A percentile compares a stretch with the other conserved stretches of the same genome.
Evolutionary conservation across 2,888 invertebrate genomes (phyloP).

Genomic region (Scaptomyza tumidula): DNA sequence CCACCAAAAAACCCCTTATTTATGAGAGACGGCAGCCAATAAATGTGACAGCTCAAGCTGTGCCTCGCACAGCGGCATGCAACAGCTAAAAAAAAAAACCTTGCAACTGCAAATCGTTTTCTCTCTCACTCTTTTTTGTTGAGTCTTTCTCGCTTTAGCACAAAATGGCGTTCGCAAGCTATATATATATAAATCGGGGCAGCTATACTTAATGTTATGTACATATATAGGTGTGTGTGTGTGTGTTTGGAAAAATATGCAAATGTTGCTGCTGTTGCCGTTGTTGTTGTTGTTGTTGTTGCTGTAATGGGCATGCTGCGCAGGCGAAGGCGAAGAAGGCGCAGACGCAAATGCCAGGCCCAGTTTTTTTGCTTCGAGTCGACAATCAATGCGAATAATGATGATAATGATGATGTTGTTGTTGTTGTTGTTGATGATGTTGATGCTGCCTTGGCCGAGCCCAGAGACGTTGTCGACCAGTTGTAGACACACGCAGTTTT

Average conservation of each 20-base stretch:
- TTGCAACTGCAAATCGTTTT: conserved; percentile 13
- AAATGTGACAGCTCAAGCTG: conserved; percentile 58
- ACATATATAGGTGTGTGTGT: background rate
- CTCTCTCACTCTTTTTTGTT: background rate
- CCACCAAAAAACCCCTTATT: conserved; percentile 13
- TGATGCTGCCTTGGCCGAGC: conserved; percentile 42
- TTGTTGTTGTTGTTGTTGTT: conserved; percentile 14
- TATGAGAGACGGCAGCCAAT: conserved; percentile 45
- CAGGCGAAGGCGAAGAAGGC: conserved; percentile 44
- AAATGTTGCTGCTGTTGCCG: conserved; percentile 29
- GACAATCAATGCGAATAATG: conserved; percentile 13
- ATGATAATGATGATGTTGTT: conserved; percentile 39
- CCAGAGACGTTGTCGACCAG: conserved; percentile 14
- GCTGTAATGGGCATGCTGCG: conserved; percentile 59
- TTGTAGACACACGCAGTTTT: conserved; percentile 1
- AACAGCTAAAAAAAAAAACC: conserved; percentile 1
- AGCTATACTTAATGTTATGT: conserved; percentile 14
- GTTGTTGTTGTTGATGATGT: conserved; percentile 22
- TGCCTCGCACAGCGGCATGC: conserved; percentile 47
- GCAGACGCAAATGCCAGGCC: conserved; percentile 40
- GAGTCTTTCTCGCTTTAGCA: conserved; percentile 21
- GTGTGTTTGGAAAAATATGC: conserved; percentile 39
- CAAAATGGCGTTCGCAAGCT: conserved; percentile 49
- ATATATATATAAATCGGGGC: conserved; percentile 27
- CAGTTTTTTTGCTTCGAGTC: conserved; percentile 30